These are phyloP conservation scores for Cromileptes altivelis DNA, from an alignment of 2,113 vertebrate species.

Conservation along the genomic window DNA sequence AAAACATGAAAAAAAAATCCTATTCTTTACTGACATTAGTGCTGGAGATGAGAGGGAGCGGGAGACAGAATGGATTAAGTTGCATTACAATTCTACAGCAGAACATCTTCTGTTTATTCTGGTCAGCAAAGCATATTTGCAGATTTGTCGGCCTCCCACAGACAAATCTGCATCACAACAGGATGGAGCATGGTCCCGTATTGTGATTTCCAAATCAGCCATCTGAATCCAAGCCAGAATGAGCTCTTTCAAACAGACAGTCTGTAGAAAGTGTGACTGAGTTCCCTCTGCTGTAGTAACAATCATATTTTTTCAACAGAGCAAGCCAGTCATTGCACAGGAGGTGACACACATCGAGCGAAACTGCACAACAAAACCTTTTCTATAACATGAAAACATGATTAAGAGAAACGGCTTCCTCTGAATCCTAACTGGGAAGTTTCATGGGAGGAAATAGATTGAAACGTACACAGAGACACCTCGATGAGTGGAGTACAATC, in stretches of 20 bases:
- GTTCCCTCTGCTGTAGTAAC: conserved; percentile 3
- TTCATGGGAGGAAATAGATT: conserved; percentile 12
- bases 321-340: conserved; percentile 7
- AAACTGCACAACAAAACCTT: not conserved
- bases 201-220: conserved; percentile 65
- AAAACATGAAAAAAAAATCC: conserved; percentile 29
- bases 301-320: conserved; percentile 6
- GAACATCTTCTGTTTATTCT: conserved; percentile 54
- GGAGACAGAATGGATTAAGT: conserved; percentile 36
- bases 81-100: conserved; percentile 17
- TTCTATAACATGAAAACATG: not conserved
- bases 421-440: conserved; percentile 4
- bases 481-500: conserved; percentile 9
- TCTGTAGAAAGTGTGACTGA: conserved; percentile 36
- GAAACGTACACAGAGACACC: conserved; percentile 12
- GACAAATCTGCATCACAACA: conserved; percentile 70
- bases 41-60: not conserved
- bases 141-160: conserved; percentile 63
- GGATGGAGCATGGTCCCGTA: conserved; percentile 39
- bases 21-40: conserved; percentile 34
- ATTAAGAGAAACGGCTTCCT: conserved; percentile 12
- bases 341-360: not conserved
- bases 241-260: conserved; percentile 47
- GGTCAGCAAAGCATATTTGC: conserved; percentile 69
- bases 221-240: conserved; percentile 55